Conservation (phyloP, 2,113 vertebrate genomes). For the Seriola quinqueradiata region DNA sequence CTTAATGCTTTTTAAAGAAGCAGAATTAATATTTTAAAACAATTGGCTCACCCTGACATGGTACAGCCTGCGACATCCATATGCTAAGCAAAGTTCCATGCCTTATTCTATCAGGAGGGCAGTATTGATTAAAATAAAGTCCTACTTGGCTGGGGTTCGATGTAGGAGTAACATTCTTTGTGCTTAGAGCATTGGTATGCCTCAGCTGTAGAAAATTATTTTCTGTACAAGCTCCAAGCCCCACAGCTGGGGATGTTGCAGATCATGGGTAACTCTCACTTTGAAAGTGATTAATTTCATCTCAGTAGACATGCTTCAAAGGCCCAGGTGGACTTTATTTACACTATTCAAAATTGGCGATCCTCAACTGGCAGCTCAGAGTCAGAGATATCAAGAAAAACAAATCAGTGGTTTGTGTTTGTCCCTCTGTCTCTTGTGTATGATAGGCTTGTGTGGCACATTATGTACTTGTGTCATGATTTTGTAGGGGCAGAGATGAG, state of each 20-base stretch:
- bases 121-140: neutral
- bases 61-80: neutral
- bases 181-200: neutral
- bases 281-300: constrained; percentile 47
- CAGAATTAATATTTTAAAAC: too few species aligned
- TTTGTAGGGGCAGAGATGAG: neutral
- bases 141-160: neutral
- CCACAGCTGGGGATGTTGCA: constrained; percentile 11
- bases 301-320: constrained; percentile 37
- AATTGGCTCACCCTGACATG: neutral
- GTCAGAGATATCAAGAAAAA: constrained; percentile 15
- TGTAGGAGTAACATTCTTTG: neutral
- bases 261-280: constrained; percentile 14
- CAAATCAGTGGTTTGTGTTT: neutral
- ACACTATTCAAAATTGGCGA: neutral
- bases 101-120: neutral
- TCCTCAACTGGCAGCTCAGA: constrained; percentile 22
- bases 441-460: neutral
- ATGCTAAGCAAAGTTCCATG: neutral
- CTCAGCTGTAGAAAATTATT: constrained; percentile 18
- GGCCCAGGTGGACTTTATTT: constrained; percentile 20
- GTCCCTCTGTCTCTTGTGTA: neutral
- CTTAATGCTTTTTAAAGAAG: too few species aligned
- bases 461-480: neutral
- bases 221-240: constrained; percentile 15